Evolutionary conservation across 2,888 invertebrate genomes (phyloP), one percentile per base, ranked within the genome.

Genomic region (Mythimna lalbum): DNA sequence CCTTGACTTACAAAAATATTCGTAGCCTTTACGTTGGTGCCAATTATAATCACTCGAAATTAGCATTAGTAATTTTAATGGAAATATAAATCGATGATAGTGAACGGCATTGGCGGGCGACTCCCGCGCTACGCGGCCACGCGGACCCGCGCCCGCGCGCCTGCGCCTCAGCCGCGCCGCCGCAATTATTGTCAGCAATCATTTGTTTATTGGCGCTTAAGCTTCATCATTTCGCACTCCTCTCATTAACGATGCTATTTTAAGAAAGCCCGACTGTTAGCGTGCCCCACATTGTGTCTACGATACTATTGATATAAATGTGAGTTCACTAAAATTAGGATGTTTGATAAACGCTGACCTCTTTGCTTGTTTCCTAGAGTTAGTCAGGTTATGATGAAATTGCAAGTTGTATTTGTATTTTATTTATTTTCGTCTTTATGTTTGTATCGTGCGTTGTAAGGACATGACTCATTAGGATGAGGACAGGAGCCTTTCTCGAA

Each of bases 171-270:
- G 60, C 79, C 78, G 60, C 53, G 61, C 60, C 36, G 82, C 71
- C 76, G 79, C 77, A 78, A 81, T 78, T 69, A 80, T 80, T 93
- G 93, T 91, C 90, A 86, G 90, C 90, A 91, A 92, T 93, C 90
- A 90, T 93, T 92, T 93, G 91, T 92, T 91, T 92, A 93, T 90
- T 90, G 90, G 89, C 90, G 88, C 89, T 88, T 90, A 91, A 91
- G 90, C 90, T 90, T 87, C 83, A 89, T 87, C 88, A 88, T 90
- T 91, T 92, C 90, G 90, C 90, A 86, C 90, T 86, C 90, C 87
- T 85, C 86, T 91, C 87, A 89, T 90, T 90, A 89, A 87, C 76
- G 85, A 77, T 78, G 89, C 91, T 94, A 94, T 95, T 94, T 93
- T 89, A 86, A 92, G 93, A 90, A 80, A 85, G 81, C 80, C 75